Conservation (phyloP, 2,113 vertebrate genomes). For the Aix galericulata region DNA sequence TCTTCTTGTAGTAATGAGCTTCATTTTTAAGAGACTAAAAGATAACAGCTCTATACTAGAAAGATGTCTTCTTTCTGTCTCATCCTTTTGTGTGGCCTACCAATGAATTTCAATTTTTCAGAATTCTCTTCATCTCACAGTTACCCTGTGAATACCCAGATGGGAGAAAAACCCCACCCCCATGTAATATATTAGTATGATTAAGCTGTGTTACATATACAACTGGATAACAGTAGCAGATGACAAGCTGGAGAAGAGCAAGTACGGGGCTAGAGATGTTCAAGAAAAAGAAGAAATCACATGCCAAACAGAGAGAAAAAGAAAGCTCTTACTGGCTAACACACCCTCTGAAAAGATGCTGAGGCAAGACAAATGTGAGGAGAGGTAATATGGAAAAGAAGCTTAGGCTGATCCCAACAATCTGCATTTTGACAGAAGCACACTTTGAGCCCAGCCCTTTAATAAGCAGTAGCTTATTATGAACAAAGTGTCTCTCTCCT, state of each 20-base stretch:
- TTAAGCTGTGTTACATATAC: not conserved
- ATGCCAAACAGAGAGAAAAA: not conserved
- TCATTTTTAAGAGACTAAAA: not conserved
- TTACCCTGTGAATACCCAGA: not conserved
- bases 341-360: not conserved
- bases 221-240: not conserved
- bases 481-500: not conserved
- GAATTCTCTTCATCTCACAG: not conserved
- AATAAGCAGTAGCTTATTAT: not conserved
- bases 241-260: not conserved
- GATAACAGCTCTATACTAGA: not conserved
- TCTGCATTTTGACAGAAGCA: not conserved
- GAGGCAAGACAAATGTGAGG: not conserved
- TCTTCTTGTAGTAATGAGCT: not conserved
- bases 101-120: not conserved
- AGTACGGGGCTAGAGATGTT: not conserved
- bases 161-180: not conserved
- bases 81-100: not conserved
- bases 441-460: not conserved
- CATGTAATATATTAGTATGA: not conserved
- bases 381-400: not conserved
- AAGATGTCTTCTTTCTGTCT: not conserved
- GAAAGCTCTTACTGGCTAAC: rapidly evolving
- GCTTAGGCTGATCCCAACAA: not conserved
- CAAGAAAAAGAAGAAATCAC: not conserved